A percentile compares a stretch with the other conserved stretches of the same genome.
Evolutionary conservation across 1,140 invertebrate genomes (phyloP).

Genomic region (Orius insidiosus): DNA sequence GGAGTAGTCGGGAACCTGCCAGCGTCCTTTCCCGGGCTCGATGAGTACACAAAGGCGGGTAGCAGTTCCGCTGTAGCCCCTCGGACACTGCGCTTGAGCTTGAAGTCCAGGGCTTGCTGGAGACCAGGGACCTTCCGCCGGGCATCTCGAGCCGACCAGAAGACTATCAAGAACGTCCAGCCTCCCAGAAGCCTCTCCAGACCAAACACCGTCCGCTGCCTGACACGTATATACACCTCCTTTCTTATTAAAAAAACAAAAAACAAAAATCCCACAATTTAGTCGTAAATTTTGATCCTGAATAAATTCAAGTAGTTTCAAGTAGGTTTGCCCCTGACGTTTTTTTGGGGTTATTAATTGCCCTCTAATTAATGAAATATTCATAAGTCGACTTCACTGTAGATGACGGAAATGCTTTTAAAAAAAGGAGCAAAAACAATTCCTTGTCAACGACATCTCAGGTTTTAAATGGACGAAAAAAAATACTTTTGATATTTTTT

Average conservation of each 20-base stretch:
- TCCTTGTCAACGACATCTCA: background rate
- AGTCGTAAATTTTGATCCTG: conserved; percentile 20
- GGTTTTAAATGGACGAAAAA: conserved; percentile 1
- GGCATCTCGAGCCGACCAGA: conserved; percentile 3
- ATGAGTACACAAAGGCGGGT: conserved; percentile 18
- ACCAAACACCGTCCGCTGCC: conserved; percentile 9
- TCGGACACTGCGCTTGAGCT: conserved; percentile 39
- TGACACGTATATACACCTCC: conserved; percentile 8
- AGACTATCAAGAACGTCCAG: conserved; percentile 10
- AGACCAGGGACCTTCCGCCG: conserved; percentile 29
- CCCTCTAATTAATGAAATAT: background rate
- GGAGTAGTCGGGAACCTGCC: conserved; percentile 56
- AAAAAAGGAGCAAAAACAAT: no score
- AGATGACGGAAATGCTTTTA: conserved; percentile 7
- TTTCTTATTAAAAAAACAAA: conserved; percentile 11
- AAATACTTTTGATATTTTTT: conserved; percentile 1
- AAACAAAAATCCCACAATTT: background rate
- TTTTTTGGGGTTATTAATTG: no score
- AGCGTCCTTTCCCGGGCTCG: conserved; percentile 34
- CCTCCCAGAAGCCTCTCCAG: conserved; percentile 3
- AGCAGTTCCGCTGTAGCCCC: conserved; percentile 23
- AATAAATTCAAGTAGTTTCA: conserved; percentile 32
- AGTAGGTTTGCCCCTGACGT: no score
- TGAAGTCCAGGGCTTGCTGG: conserved; percentile 40
- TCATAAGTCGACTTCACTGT: conserved; percentile 10